Evolutionary conservation across 1,140 invertebrate genomes (phyloP), one percentile per base, ranked within the genome.

Genomic region (Drosophila pachea): DNA sequence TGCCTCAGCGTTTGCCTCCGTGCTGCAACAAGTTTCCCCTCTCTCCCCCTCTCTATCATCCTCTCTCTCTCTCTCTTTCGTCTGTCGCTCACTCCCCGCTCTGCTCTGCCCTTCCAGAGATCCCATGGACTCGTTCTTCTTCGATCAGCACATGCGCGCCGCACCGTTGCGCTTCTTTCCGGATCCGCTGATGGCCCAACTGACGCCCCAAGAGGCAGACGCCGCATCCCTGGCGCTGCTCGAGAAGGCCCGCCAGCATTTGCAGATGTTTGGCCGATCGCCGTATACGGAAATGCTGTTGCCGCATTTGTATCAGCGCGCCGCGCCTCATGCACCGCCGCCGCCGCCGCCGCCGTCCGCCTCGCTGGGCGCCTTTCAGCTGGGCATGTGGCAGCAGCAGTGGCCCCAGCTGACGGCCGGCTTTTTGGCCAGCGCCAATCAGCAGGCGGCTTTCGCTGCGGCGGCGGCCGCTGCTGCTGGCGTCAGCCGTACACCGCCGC

Each of bases 81-180:
- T 31, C 0, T 29, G 42, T 58, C 5, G 58, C 40, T 47, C 5
- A 29, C 2, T 9, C 2, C n/a, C 12, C 7, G 7, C 14, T 43
- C 12, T 7, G 47, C 40, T 8, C 22, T 36, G 59, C 8, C 43
- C 36, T n/a, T 31, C 50, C 45, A 88, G 93, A 78, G 93, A 93
- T 89, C 93, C 93, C 56, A 93, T 93, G 91, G 93, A 93, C 67
- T 90, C 91, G 7, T 91, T 93, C 83, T 90, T 94, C 45, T 91
- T 93, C 89, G 93, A 93, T 70, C 93, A 93, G 69, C 92, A 93
- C 68, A 93, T 93, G 81, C 89, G 93, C 4, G 91, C 92, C 2
- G 92, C 92, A 3, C 90, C 93, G 1, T 88, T 92, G 42, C 90
- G 93, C 4, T 93, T 93, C 76, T 91, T 92, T 40, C 91, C 91